Evolutionary conservation across 2,888 invertebrate genomes (phyloP).

Genomic region (Dasypolia templi): DNA sequence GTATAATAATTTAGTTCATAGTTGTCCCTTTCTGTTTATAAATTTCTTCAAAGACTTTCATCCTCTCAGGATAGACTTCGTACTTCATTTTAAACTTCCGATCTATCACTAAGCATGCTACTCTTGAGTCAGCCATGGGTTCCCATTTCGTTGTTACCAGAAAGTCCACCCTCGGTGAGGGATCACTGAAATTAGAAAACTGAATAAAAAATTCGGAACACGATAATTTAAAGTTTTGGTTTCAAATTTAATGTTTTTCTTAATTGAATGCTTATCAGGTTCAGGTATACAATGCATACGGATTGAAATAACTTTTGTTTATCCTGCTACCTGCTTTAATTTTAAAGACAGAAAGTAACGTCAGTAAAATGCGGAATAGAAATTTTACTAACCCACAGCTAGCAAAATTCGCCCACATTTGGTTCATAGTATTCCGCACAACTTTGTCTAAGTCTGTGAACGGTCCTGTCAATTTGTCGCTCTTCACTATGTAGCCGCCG

Average conservation of each 20-base stretch:
- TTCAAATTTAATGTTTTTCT: background rate
- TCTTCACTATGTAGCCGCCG: conserved; percentile 89
- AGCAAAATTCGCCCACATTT: conserved; percentile 92
- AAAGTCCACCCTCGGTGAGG: conserved; percentile 78
- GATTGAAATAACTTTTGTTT: conserved; percentile 1
- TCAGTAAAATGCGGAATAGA: background rate
- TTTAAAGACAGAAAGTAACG: background rate
- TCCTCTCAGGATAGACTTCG: conserved; percentile 78
- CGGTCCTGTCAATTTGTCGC: conserved; percentile 69
- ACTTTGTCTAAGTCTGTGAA: conserved; percentile 76
- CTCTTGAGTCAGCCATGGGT: conserved; percentile 72
- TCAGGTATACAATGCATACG: background rate
- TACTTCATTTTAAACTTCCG: conserved; percentile 78
- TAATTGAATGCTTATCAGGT: background rate
- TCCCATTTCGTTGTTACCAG: conserved; percentile 80
- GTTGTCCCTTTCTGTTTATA: conserved; percentile 69
- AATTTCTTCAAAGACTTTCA: conserved; percentile 78
- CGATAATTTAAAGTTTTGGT: background rate
- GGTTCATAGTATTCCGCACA: conserved; percentile 85
- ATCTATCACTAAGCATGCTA: conserved; percentile 79
- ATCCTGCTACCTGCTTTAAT: background rate
- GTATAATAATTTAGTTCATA: conserved; percentile 22
- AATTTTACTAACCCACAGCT: conserved; percentile 83
- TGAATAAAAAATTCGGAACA: background rate
- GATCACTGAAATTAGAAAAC: conserved; percentile 77